Evolutionary conservation across 1,140 invertebrate species (phyloP), one percentile per base, ranked within the genome.

Genomic region (Euwallacea fornicatus): DNA sequence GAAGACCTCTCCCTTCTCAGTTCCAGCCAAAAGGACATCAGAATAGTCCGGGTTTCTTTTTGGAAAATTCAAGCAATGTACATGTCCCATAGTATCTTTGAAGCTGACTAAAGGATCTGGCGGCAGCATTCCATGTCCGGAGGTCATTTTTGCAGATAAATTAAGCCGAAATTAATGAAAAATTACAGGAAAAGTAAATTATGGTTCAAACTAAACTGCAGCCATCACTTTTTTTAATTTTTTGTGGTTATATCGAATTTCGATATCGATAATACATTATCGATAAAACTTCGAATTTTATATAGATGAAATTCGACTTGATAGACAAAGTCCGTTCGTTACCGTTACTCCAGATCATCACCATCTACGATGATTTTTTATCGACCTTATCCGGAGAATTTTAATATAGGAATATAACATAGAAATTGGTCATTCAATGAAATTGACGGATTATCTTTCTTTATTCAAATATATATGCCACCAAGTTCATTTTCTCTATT

Each of bases 31-130:
- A 76, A 91, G 83, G 79, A 87, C 85, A 79, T 90, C 86, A 65
- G 85, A 61, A 56, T 81, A 81, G 43, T 74, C 82, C 42, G 83
- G 83, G 70, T 82, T 83, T 68, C 84, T 80, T 77, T 84, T 85
- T 78, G 86, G 84, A 75, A 91, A 91, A 42, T 58, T 60, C 7
- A 68, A 0, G 11, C 43, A 33, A 76, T 90, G 88, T 13, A 90
- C 85, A 55, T 86, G 84, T 43, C 85, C 86, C 85, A 89, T 89
- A 68, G 88, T 86, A n/a, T 86, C 83, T 68, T 86, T 87, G 47
- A 88, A 85, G 63, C 89, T 84, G 61, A 88, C 90, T 72, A 87
- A 85, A 66, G 89, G 89, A 83, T 91, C 89, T 46, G 83, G 83
- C 71, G 86, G 84, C 76, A 86, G 77, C 59, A 86, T 82, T 3